Evolutionary conservation across 2,888 invertebrate genomes (phyloP).

Genomic region (Congeria kusceri): DNA sequence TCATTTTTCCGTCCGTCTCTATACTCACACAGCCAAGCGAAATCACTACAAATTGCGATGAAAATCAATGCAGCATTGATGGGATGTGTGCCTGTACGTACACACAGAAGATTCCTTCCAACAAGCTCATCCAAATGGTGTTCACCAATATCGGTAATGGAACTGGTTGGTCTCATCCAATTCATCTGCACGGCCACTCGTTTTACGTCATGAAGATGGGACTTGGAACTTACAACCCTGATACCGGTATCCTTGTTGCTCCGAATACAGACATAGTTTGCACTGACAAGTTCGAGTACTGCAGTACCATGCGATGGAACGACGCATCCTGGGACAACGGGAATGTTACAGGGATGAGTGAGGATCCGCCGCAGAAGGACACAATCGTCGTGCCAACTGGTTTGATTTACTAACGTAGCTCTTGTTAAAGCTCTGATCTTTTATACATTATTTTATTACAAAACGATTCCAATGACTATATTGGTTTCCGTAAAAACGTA

Average conservation of each 20-base stretch:
- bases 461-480: no score
- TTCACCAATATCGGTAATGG: conserved; percentile 67
- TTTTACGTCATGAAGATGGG: conserved; percentile 69
- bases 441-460: no score
- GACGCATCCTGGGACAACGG: conserved; percentile 29
- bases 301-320: conserved; percentile 35
- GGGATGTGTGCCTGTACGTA: conserved; percentile 68
- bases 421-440: no score
- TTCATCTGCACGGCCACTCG: conserved; percentile 77
- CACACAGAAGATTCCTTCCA: conserved; percentile 32
- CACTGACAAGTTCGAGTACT: conserved; percentile 30
- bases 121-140: conserved; percentile 65
- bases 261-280: conserved; percentile 27
- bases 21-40: conserved; percentile 49
- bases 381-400: conserved; percentile 58
- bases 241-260: neutral
- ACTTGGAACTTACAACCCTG: conserved; percentile 24
- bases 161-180: conserved; percentile 70
- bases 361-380: conserved; percentile 47
- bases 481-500: no score
- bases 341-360: conserved; percentile 33
- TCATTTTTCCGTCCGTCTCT: conserved; percentile 42
- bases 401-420: neutral
- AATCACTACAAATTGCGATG: conserved; percentile 24
- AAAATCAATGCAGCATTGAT: conserved; percentile 25